A percentile compares a stretch with the other conserved stretches of the same genome.
phyloP scores from a whole-genome alignment of 2,888 invertebrate genomes.

The Oscheius onirici region DNA sequence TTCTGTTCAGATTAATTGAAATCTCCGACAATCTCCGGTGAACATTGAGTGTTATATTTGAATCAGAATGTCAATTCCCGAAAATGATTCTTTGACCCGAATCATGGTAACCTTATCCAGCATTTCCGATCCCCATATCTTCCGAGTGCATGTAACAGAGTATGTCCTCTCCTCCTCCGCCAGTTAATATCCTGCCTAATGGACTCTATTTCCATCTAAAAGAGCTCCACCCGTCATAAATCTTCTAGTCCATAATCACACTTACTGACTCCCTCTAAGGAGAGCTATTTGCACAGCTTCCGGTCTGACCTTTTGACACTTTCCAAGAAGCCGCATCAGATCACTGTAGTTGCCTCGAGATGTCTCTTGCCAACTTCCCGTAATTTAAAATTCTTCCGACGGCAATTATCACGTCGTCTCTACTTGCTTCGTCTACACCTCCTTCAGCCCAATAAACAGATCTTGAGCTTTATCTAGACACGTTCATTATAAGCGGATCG shows the following conservation, averaged over 20 bases:
- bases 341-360: neutral
- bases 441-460: neutral
- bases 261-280: neutral
- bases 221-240: conserved; percentile 21
- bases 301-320: neutral
- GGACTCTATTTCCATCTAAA: conserved; percentile 25
- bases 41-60: too few species aligned
- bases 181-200: conserved; percentile 25
- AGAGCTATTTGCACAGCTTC: neutral
- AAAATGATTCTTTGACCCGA: too few species aligned
- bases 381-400: neutral
- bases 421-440: neutral
- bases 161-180: conserved; percentile 1
- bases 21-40: neutral
- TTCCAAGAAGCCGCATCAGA: neutral
- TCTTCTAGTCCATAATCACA: conserved; percentile 24
- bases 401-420: conserved; percentile 8
- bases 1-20: too few species aligned
- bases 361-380: neutral
- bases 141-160: neutral
- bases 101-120: too few species aligned
- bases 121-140: too few species aligned
- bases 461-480: too few species aligned
- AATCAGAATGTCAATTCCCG: too few species aligned
- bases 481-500: too few species aligned